phyloP scores from a whole-genome alignment of 1,140 invertebrate species.

The Diplogasteroides magnus region DNA sequence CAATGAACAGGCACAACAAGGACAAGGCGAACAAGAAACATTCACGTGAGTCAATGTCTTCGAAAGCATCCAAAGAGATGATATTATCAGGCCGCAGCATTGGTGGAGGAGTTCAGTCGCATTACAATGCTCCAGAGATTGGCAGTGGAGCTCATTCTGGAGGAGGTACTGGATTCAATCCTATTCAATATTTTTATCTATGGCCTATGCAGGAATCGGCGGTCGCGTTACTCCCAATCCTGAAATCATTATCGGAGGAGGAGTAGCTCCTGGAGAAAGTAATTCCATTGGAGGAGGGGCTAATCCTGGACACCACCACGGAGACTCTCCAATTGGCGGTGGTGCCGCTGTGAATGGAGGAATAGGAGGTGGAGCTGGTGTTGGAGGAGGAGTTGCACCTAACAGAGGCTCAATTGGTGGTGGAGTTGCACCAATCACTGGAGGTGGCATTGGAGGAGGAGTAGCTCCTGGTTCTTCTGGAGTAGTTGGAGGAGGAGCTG shows the following conservation, averaged over 20 bases:
- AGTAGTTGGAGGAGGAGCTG: neutral
- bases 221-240: too few species aligned
- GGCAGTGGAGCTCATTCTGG: neutral
- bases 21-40: neutral
- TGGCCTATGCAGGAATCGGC: too few species aligned
- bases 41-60: too few species aligned
- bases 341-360: neutral
- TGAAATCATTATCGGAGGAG: neutral
- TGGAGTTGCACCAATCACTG: neutral
- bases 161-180: neutral
- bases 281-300: neutral
- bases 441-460: neutral
- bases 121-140: too few species aligned
- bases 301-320: neutral
- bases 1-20: neutral
- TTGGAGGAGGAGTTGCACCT: slow-evolving; percentile 1
- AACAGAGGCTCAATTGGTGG: neutral
- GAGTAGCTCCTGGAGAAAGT: neutral
- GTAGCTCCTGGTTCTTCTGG: neutral
- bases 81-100: too few species aligned
- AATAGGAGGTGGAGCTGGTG: neutral
- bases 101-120: too few species aligned
- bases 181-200: too few species aligned
- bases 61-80: too few species aligned
- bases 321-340: neutral